Conservation (phyloP, 2,888 invertebrate genomes). For the Ptychoptera albimana region DNA sequence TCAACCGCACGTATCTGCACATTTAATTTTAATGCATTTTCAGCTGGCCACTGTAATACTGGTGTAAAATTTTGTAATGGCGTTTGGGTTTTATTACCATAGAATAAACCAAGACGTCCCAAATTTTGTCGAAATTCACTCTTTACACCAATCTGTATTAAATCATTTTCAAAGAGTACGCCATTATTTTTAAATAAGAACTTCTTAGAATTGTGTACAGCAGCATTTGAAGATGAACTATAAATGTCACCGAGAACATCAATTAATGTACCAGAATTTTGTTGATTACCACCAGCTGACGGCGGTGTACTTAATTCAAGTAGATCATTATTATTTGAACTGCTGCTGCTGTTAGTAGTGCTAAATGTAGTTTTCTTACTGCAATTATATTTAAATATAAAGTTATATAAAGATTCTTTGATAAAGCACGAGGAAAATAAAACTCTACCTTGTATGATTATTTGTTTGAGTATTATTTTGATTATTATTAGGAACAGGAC, state of each 20-base stretch:
- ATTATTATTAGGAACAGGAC: slow-evolving; percentile 38
- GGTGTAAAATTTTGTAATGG: slow-evolving; percentile 56
- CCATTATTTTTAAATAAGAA: slow-evolving; percentile 97
- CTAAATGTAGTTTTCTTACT: neutral
- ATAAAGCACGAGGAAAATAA: too few species aligned
- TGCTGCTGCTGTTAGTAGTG: neutral
- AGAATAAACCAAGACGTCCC: slow-evolving; percentile 88
- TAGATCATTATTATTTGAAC: slow-evolving; percentile 40
- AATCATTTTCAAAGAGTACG: slow-evolving; percentile 93
- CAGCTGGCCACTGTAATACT: slow-evolving; percentile 52
- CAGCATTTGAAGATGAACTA: slow-evolving; percentile 41
- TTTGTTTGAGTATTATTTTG: slow-evolving; percentile 30
- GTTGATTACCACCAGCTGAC: slow-evolving; percentile 45
- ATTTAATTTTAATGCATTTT: slow-evolving; percentile 63
- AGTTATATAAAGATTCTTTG: neutral
- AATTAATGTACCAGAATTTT: slow-evolving; percentile 64
- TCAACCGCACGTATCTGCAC: slow-evolving; percentile 94
- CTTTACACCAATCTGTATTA: slow-evolving; percentile 95
- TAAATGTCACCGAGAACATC: slow-evolving; percentile 88
- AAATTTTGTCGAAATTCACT: slow-evolving; percentile 93
- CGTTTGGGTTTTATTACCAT: slow-evolving; percentile 92
- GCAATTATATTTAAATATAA: too few species aligned
- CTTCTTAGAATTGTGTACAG: slow-evolving; percentile 71
- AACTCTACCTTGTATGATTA: slow-evolving; percentile 30
- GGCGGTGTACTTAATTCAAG: slow-evolving; percentile 81